These are phyloP conservation scores for Melopsittacus undulatus DNA, from an alignment of 2,797 vertebrate species.

Conservation along the genomic window DNA sequence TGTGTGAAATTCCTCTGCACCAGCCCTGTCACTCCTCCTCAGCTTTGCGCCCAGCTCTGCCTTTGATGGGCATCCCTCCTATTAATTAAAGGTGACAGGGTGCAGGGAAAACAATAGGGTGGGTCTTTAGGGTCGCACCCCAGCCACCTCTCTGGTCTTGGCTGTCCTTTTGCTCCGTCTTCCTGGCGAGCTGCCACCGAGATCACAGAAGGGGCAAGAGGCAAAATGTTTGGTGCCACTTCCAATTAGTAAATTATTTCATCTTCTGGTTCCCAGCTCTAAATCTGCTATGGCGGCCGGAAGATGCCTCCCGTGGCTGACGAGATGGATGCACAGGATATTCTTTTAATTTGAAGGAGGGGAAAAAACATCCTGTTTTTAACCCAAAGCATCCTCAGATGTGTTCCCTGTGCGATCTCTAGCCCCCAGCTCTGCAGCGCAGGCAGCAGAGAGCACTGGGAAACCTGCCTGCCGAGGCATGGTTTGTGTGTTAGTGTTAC, in stretches of 20 bases:
- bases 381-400: neutral
- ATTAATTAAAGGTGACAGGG: constrained; percentile 55
- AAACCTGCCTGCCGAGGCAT: neutral
- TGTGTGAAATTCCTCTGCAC: constrained; percentile 68
- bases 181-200: constrained; percentile 49
- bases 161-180: constrained; percentile 11
- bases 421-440: neutral
- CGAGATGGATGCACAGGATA: constrained; percentile 65
- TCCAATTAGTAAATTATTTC: constrained; percentile 75
- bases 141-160: neutral
- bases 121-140: neutral
- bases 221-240: constrained; percentile 75
- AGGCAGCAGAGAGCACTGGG: neutral
- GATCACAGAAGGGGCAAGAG: constrained; percentile 71
- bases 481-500: neutral
- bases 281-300: constrained; percentile 46
- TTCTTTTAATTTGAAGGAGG: constrained; percentile 58
- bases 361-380: neutral
- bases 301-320: constrained; percentile 43
- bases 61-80: constrained; percentile 30
- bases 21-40: constrained; percentile 67
- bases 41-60: constrained; percentile 40
- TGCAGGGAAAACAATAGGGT: neutral
- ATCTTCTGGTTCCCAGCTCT: constrained; percentile 58
- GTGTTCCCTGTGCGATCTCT: neutral